These are phyloP conservation scores for Proales similis DNA, from an alignment of 1,140 invertebrate species.

Conservation along the genomic window DNA sequence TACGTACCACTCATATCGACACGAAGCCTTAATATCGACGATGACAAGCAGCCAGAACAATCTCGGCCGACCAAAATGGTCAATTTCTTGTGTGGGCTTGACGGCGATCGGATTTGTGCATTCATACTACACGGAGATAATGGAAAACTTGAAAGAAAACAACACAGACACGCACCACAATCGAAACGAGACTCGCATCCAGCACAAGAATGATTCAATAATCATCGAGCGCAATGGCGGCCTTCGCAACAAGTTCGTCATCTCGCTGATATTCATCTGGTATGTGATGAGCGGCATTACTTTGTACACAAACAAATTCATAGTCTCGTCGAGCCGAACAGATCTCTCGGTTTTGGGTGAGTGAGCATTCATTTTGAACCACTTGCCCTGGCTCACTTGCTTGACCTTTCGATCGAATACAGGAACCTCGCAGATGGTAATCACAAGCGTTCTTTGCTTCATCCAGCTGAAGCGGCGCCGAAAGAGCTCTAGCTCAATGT, in stretches of 20 bases:
- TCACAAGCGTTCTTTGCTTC: constrained; percentile 68
- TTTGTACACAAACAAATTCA: constrained; percentile 75
- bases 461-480: constrained; percentile 58
- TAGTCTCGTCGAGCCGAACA: constrained; percentile 67
- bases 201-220: constrained; percentile 6
- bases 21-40: too few relatives aligned
- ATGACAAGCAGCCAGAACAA: too few relatives aligned
- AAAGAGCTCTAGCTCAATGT: constrained; percentile 59
- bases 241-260: constrained; percentile 58
- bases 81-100: too few relatives aligned
- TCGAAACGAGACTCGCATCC: too few relatives aligned
- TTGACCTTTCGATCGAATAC: constrained; percentile 38
- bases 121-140: too few relatives aligned
- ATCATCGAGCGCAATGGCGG: constrained; percentile 40
- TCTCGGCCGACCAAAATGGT: too few relatives aligned
- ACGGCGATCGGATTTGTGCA: too few relatives aligned
- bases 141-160: too few relatives aligned
- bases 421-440: constrained; percentile 65
- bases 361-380: constrained; percentile 50
- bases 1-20: too few relatives aligned
- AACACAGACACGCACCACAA: too few relatives aligned
- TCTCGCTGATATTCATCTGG: constrained; percentile 66
- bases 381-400: constrained; percentile 42
- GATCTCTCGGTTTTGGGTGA: constrained; percentile 71
- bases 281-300: constrained; percentile 67